Evolutionary conservation across 2,888 invertebrate species (phyloP).

Genomic region (Notodonta dromedarius): DNA sequence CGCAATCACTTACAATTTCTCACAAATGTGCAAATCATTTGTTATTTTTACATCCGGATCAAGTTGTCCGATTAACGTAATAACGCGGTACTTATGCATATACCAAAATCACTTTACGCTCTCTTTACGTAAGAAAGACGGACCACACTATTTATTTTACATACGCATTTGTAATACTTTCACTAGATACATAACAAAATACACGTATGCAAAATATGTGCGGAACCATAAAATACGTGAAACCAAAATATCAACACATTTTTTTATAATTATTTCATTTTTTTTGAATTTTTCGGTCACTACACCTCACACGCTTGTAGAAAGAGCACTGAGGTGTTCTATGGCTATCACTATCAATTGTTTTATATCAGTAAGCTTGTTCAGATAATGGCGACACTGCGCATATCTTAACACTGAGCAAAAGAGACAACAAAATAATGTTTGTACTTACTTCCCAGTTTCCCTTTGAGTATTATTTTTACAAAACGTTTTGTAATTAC

Average conservation of each 20-base stretch:
- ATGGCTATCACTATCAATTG: constrained; percentile 40
- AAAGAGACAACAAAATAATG: too few species aligned
- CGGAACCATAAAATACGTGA: constrained; percentile 1
- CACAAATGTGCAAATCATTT: background rate
- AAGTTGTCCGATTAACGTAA: constrained; percentile 27
- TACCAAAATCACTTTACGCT: constrained; percentile 14
- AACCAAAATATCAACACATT: constrained; percentile 32
- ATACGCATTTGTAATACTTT: constrained; percentile 27
- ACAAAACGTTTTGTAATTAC: too few species aligned
- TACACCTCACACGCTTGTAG: constrained; percentile 27
- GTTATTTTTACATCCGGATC: constrained; percentile 9
- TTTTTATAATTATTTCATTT: constrained; percentile 4
- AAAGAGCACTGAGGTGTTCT: constrained; percentile 34
- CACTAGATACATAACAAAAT: constrained; percentile 18
- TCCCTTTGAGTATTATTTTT: too few species aligned
- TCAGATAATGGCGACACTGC: constrained; percentile 12
- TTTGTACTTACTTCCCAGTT: too few species aligned
- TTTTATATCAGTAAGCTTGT: constrained; percentile 33
- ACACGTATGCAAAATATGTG: constrained; percentile 4
- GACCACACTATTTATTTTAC: constrained; percentile 20
- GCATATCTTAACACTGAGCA: background rate
- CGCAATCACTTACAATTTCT: constrained; percentile 4
- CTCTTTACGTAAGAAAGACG: constrained; percentile 24
- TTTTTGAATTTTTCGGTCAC: constrained; percentile 15
- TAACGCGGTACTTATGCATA: constrained; percentile 18